A percentile compares a stretch with the other conserved stretches of the same genome.
Conservation (phyloP, 2,888 invertebrate genomes). For the Luperina nickerlii region DNA sequence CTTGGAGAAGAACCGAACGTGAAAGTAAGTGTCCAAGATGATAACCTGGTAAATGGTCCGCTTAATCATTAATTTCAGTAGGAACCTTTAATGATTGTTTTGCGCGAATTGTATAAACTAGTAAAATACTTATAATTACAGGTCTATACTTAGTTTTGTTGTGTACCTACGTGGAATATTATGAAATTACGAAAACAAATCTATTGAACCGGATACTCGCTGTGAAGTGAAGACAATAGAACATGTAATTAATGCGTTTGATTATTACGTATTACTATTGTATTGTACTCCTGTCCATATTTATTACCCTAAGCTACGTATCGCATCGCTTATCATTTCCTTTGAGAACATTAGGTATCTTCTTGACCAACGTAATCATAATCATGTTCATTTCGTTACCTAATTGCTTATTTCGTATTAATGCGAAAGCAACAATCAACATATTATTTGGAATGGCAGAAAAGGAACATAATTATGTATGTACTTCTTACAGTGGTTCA, state of each 20-base stretch:
- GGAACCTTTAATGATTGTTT: neutral
- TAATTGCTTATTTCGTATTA: slow-evolving; percentile 4
- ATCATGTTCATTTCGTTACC: neutral
- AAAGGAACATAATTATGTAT: neutral
- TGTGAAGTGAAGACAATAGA: slow-evolving; percentile 18
- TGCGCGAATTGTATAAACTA: slow-evolving; percentile 3
- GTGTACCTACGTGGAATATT: slow-evolving; percentile 22
- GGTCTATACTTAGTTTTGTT: slow-evolving; percentile 34
- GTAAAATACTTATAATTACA: slow-evolving; percentile 32
- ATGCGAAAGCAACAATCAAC: neutral
- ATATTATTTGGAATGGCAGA: neutral
- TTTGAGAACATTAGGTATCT: neutral
- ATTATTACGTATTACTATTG: slow-evolving; percentile 31
- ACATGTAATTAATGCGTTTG: slow-evolving; percentile 19
- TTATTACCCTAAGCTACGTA: slow-evolving; percentile 2
- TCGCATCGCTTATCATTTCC: slow-evolving; percentile 7
- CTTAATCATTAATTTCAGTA: neutral
- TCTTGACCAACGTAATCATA: slow-evolving; percentile 3
- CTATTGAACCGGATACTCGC: slow-evolving; percentile 26
- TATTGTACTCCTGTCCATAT: slow-evolving; percentile 12
- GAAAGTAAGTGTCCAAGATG: neutral
- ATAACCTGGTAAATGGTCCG: neutral
- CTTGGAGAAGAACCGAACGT: neutral
- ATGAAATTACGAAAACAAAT: slow-evolving; percentile 14
- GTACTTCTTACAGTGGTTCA: neutral